phyloP scores from a whole-genome alignment of 2,888 invertebrate species.

The Megaustenia siamemsis region DNA sequence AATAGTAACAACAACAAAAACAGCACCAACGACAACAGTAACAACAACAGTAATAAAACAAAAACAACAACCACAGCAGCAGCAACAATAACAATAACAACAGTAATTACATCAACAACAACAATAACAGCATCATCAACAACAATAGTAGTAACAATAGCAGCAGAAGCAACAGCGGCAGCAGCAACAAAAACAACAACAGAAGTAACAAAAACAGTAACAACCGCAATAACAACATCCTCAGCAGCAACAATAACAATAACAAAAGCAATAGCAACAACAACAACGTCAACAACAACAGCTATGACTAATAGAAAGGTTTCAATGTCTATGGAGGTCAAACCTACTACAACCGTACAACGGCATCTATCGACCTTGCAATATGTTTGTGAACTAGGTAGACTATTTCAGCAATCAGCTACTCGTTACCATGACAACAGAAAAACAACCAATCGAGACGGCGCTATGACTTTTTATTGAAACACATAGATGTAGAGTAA shows the following conservation, averaged over 20 bases:
- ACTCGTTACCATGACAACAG: no score
- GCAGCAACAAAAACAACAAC: conserved; percentile 8
- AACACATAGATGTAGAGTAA: no score
- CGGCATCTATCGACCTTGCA: no score
- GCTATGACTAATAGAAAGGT: no score
- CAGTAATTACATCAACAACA: background rate
- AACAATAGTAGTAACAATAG: conserved; percentile 16
- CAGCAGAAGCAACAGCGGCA: conserved; percentile 23
- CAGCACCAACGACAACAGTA: conserved; percentile 4
- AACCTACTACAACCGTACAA: no score
- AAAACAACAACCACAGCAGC: conserved; percentile 12
- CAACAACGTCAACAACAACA: background rate
- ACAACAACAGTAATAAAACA: conserved; percentile 7
- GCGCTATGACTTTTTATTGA: no score
- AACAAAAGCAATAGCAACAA: conserved; percentile 10
- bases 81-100: conserved; percentile 13
- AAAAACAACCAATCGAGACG: no score
- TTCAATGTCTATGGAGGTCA: no score
- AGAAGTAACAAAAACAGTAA: conserved; percentile 2
- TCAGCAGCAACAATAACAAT: conserved; percentile 10
- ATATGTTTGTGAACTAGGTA: no score
- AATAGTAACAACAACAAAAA: conserved; percentile 9
- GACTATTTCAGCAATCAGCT: no score
- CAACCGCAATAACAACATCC: background rate
- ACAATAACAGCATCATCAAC: conserved; percentile 1